A percentile compares a stretch with the other conserved stretches of the same genome.
Conservation (phyloP, 2,888 invertebrate genomes). For the Hylaea fasciaria region DNA sequence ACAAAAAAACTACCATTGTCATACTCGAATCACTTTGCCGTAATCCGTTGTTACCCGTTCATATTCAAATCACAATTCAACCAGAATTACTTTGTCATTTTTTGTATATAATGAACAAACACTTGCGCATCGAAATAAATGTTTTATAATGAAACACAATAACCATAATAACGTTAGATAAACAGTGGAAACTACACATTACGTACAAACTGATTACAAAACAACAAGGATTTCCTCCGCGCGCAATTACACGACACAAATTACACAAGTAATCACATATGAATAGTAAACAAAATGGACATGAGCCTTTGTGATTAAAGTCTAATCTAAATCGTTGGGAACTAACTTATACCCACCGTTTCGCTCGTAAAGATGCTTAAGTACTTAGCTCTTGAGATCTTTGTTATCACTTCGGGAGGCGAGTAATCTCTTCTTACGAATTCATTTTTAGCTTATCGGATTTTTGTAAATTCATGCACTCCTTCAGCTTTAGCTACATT, state of each 20-base stretch:
- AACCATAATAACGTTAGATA: constrained; percentile 71
- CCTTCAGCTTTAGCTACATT: neutral
- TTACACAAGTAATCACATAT: constrained; percentile 73
- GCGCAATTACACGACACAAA: constrained; percentile 73
- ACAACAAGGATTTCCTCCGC: constrained; percentile 74
- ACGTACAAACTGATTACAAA: constrained; percentile 69
- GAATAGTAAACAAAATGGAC: constrained; percentile 59
- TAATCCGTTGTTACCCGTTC: constrained; percentile 27
- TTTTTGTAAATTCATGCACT: constrained; percentile 7
- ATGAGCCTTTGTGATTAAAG: constrained; percentile 44
- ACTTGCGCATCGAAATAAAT: constrained; percentile 64
- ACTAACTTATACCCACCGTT: constrained; percentile 35
- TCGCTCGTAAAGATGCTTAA: constrained; percentile 30
- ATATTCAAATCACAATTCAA: constrained; percentile 47
- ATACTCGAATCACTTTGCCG: constrained; percentile 28
- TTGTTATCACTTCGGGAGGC: constrained; percentile 27
- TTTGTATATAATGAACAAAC: constrained; percentile 49
- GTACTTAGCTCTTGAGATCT: constrained; percentile 31
- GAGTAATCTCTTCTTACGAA: constrained; percentile 26
- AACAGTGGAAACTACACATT: constrained; percentile 67
- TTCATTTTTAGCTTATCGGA: constrained; percentile 22
- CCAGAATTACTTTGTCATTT: constrained; percentile 54
- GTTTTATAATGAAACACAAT: constrained; percentile 79
- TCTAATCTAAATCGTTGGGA: constrained; percentile 41
- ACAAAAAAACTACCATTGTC: constrained; percentile 23